phyloP scores from a whole-genome alignment of 2,113 vertebrate genomes.

The Vulpes vulpes region DNA sequence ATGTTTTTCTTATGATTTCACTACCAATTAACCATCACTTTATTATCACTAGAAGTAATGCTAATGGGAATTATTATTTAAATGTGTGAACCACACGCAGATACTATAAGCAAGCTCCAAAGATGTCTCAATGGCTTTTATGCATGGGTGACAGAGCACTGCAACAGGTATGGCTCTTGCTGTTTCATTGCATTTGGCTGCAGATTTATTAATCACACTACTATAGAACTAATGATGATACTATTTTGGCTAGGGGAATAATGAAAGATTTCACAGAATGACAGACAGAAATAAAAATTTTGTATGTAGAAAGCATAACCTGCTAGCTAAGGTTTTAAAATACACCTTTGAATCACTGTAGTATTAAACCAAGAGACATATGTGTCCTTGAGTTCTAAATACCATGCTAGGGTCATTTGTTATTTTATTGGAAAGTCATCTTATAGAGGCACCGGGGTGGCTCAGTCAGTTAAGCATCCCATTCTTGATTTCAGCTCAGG shows the following conservation, averaged over 20 bases:
- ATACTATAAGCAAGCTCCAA: background rate
- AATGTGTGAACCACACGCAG: constrained; percentile 2
- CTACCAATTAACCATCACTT: constrained; percentile 49
- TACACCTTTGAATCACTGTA: background rate
- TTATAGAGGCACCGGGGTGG: background rate
- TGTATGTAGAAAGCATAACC: background rate
- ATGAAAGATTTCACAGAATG: background rate
- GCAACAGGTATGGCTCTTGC: background rate
- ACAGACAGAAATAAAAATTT: background rate
- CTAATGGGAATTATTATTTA: constrained; percentile 31
- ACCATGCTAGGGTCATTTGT: background rate
- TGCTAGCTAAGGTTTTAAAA: background rate
- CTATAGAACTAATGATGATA: background rate
- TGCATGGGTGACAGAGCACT: background rate
- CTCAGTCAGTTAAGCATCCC: background rate
- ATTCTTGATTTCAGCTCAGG: background rate
- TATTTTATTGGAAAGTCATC: background rate
- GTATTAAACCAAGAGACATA: background rate
- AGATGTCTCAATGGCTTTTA: background rate
- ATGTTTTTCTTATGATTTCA: constrained; percentile 52
- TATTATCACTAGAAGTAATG: background rate
- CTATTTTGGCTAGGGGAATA: background rate
- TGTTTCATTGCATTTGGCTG: background rate
- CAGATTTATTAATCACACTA: background rate
- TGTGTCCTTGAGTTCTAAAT: background rate